Evolutionary conservation across 2,113 vertebrate species (phyloP).

Genomic region (Syngnathoides biaculeatus): DNA sequence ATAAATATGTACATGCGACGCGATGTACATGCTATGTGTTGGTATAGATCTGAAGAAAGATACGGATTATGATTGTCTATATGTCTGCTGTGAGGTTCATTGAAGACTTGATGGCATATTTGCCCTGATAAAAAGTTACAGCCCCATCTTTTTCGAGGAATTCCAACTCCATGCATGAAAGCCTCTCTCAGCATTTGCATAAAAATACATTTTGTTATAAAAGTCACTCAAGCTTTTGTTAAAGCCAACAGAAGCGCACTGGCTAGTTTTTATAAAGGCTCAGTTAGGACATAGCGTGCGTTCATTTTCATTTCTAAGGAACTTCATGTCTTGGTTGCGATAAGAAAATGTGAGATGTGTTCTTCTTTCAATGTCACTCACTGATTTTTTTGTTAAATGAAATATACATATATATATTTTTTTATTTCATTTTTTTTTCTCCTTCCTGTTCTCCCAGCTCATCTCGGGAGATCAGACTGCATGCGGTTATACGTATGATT

Average conservation of each 20-base stretch:
- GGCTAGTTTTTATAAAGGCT: slow-evolving; percentile 13
- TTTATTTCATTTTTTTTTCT: slow-evolving; percentile 26
- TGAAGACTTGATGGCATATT: not conserved
- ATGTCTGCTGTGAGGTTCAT: not conserved
- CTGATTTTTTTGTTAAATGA: slow-evolving; percentile 32
- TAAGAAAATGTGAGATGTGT: slow-evolving; percentile 17
- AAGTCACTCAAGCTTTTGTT: not conserved
- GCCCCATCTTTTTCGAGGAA: not conserved
- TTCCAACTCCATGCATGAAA: not conserved
- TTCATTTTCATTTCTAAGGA: slow-evolving; percentile 9
- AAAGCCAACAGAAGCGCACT: not conserved
- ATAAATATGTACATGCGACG: not conserved
- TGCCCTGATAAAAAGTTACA: not conserved
- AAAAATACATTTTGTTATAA: not conserved
- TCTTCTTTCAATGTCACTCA: slow-evolving; percentile 25
- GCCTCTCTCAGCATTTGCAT: not conserved
- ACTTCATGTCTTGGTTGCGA: slow-evolving; percentile 18
- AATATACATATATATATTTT: slow-evolving; percentile 24
- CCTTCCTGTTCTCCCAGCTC: slow-evolving; percentile 14
- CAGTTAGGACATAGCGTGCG: slow-evolving; percentile 1
- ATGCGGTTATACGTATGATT: slow-evolving; percentile 47
- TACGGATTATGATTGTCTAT: not conserved
- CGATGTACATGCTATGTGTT: not conserved
- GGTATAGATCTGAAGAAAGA: not conserved
- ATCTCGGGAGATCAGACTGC: slow-evolving; percentile 38